Percentiles rank a stretch among this genome's conserved stretches.
Evolutionary conservation across 2,113 vertebrate genomes (phyloP).

Genomic region (Chaenogobius annularis): DNA sequence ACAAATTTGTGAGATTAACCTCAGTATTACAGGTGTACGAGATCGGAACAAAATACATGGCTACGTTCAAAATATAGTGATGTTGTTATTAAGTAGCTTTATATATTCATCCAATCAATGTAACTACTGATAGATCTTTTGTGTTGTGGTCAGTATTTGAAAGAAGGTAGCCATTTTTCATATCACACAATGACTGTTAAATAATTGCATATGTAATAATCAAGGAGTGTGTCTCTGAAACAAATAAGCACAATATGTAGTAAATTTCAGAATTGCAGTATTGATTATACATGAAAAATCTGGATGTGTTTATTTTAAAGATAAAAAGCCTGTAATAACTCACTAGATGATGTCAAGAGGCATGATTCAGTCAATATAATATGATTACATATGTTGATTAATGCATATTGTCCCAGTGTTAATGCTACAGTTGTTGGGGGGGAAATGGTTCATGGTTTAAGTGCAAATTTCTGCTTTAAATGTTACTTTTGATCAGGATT

Average conservation of each 20-base stretch:
- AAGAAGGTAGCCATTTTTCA: slow-evolving; percentile 21
- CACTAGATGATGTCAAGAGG: too few species aligned
- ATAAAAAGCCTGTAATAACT: too few species aligned
- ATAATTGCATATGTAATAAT: slow-evolving; percentile 23
- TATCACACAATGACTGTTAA: slow-evolving; percentile 15
- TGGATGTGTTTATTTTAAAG: not conserved
- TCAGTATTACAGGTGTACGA: slow-evolving; percentile 55
- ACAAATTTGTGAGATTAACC: slow-evolving; percentile 55
- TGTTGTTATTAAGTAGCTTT: slow-evolving; percentile 56
- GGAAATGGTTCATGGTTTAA: too few species aligned
- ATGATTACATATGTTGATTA: too few species aligned
- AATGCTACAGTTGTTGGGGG: too few species aligned
- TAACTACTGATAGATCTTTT: slow-evolving; percentile 69
- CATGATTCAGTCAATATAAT: too few species aligned
- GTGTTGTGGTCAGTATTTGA: slow-evolving; percentile 50
- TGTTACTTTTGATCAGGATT: too few species aligned
- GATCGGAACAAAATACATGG: slow-evolving; percentile 30
- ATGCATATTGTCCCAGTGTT: too few species aligned
- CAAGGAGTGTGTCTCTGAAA: slow-evolving; percentile 11
- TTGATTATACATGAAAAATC: not conserved
- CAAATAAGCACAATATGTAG: not conserved
- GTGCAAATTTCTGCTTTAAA: too few species aligned
- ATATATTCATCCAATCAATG: slow-evolving; percentile 66
- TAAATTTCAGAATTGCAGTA: not conserved
- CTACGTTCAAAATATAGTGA: slow-evolving; percentile 38